Base-by-base conservation (phyloP, 2,797 vertebrate genomes). In the Melopsittacus undulatus region DNA sequence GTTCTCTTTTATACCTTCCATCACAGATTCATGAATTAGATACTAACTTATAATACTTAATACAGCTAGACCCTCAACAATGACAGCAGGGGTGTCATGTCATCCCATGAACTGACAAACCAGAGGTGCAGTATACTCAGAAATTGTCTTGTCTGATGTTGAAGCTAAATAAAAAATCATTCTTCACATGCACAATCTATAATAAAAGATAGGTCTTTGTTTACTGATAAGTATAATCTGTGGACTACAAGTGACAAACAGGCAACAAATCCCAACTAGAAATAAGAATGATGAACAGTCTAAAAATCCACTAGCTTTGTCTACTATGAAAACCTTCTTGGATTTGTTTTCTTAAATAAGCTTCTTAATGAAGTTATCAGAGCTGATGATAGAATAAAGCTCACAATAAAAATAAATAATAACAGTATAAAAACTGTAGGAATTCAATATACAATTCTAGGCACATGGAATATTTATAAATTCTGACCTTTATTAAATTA, bases 391-490 rank as follows among this genome's bases (percentile, higher is more conserved):
- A 77, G 59, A 96, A 92, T 87, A 94, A 93, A 95, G 13, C 63
- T 79, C 56, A 82, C 84, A 91, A 96, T 86, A 95, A 94, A 94
- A 96, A 91, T 30, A 94, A 74, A 89, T 90, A 91, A 92, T 87
- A 87, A 49, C 30, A 75, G 52, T 54, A 90, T 42, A 75, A 88
- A 92, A 96, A 90, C 54, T 90, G 90, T 61, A 95, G 83, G 78
- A 95, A 93, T 86, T 72, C 68, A 96, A 96, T 94, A 95, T 81
- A 94, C 46, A 80, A 67, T 90, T 64, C 38, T 78, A 94, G 82
- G 46, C 59, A 74, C 64, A 87, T 88, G 75, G 93, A 96, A 96
- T 96, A 97, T 95, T 97, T 96, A 94, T 96, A 92, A 94, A 24
- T 64, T 61, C 81, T 93, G 61, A 38, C 74, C 89, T 92, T 82